Percentiles rank a stretch among this genome's conserved stretches.
Evolutionary conservation across 2,888 invertebrate genomes (phyloP).

Genomic region (Phasia obesa): DNA sequence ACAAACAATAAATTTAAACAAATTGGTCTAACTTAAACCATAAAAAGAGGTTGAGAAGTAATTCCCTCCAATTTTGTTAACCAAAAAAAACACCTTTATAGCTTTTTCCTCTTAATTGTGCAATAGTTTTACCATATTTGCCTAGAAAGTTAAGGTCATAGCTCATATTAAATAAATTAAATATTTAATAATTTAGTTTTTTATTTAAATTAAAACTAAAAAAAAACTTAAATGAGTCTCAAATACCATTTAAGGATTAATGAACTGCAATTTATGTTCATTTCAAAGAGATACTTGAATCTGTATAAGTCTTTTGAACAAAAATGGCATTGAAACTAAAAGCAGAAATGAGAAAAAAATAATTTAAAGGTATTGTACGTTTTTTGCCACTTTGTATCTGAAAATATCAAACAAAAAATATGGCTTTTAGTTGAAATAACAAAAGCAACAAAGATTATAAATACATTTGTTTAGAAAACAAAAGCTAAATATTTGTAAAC

Average conservation of each 20-base stretch:
- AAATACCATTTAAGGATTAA: slow-evolving; percentile 24
- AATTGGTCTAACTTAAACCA: not conserved
- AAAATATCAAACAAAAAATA: not conserved
- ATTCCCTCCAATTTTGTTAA: not conserved
- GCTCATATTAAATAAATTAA: too few species aligned
- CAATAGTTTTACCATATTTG: not conserved
- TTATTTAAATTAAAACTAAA: not conserved
- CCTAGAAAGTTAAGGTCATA: too few species aligned
- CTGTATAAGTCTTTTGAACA: slow-evolving; percentile 9
- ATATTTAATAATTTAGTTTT: not conserved
- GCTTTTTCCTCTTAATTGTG: not conserved
- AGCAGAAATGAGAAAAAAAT: slow-evolving; percentile 1
- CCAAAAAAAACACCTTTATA: not conserved
- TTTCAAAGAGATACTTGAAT: not conserved
- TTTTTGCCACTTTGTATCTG: not conserved
- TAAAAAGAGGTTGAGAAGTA: not conserved
- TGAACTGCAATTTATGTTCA: slow-evolving; percentile 31
- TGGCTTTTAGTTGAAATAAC: not conserved
- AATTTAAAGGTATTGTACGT: slow-evolving; percentile 4
- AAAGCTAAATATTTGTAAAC: not conserved
- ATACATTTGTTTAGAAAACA: not conserved
- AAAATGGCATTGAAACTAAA: slow-evolving; percentile 42
- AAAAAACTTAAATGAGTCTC: not conserved
- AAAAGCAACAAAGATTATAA: not conserved
- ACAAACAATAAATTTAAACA: not conserved